Conservation (phyloP, 1,140 invertebrate species). For the Zelostemma sp. region DNA sequence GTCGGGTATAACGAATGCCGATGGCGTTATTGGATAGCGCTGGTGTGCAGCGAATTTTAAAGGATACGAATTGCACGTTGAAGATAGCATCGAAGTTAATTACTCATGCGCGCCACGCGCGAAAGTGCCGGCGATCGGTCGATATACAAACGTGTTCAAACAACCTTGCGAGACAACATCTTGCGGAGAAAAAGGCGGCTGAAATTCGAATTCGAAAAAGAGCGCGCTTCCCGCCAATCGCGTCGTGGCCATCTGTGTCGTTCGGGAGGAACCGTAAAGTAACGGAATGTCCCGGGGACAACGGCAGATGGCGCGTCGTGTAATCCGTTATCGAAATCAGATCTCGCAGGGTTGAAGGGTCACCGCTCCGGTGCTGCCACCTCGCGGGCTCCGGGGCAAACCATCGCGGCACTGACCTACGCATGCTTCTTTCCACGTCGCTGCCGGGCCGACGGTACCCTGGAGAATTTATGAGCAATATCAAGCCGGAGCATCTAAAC, state of each 20-base stretch:
- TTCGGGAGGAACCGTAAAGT: conserved; percentile 48
- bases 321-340: conserved; percentile 39
- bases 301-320: conserved; percentile 55
- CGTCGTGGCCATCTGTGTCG: conserved; percentile 52
- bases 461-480: conserved; percentile 65
- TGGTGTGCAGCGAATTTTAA: conserved; percentile 46
- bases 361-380: conserved; percentile 55
- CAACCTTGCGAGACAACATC: conserved; percentile 5
- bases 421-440: conserved; percentile 55
- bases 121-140: conserved; percentile 32
- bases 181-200: background rate
- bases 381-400: conserved; percentile 34
- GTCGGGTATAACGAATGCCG: conserved; percentile 45
- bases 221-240: conserved; percentile 27
- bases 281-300: conserved; percentile 32
- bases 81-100: conserved; percentile 48
- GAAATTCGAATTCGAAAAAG: conserved; percentile 13
- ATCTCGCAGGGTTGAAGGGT: conserved; percentile 29
- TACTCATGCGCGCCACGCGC: conserved; percentile 46
- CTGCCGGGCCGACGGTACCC: conserved; percentile 51
- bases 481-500: conserved; percentile 66
- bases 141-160: conserved; percentile 25
- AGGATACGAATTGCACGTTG: conserved; percentile 43
- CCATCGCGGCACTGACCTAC: conserved; percentile 60
- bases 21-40: conserved; percentile 42